Base-by-base conservation (phyloP, 2,797 vertebrate genomes). In the Geotrypetes seraphini region DNA sequence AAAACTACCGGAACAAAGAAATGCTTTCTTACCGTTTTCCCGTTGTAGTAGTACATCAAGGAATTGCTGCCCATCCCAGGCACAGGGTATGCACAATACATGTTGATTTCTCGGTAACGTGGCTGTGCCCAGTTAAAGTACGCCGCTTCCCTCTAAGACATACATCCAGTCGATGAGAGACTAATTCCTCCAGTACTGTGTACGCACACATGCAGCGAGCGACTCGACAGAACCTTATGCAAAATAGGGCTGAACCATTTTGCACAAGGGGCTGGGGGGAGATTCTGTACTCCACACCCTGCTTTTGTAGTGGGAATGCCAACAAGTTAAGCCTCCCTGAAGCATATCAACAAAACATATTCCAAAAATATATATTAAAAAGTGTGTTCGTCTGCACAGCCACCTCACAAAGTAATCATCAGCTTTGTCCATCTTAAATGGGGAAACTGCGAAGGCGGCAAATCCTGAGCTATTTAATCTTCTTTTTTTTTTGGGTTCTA, bases 1-100 rank as follows among this genome's bases (percentile, higher is more conserved):
- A n/a, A n/a, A n/a, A n/a, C n/a, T n/a, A n/a, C n/a, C n/a, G n/a
- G 19, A 7, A 14, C 43, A 74, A 65, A 57, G 55, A 60, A 52
- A 53, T 52, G 33, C 16, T 22, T 54, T 83, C 90, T 96, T 82
- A 97, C 95, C 88, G 90, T 96, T 83, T 97, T 96, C 33, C 95
- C 92, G 67, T 93, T 97, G 86, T 93, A 98, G 83, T 94, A 96
- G 84, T 96, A 97, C 92, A 97, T 92, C 79, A 96, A 84, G 64
- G 92, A 90, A 87, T 81, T 96, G 78, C 81, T 90, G 75, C 86
- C 90, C 90, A 92, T 89, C 78, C 94, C 92, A 74, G 95, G 89
- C 61, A 96, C 90, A 40, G 94, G 89, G 73, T 95, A 96, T 26
- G 95, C 91, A 69, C 95, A 98, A 81, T 97, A 96, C 92, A 97